Conservation (phyloP, 2,113 vertebrate species). For the Corapipo altera region DNA sequence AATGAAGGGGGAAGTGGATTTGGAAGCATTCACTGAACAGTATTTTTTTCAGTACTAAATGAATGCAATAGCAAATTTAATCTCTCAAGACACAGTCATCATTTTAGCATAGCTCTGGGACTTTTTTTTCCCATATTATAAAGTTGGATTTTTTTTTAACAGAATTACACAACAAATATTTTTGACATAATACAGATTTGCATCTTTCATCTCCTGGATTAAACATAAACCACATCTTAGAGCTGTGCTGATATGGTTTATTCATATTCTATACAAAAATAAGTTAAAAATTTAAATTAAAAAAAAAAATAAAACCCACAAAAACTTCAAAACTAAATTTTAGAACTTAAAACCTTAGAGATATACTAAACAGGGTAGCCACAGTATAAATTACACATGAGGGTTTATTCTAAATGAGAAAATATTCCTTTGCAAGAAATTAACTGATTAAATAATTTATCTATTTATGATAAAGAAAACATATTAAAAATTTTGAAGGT, state of each 20-base stretch:
- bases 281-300: neutral
- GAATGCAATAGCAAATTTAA: constrained; percentile 2
- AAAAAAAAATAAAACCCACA: neutral
- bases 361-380: neutral
- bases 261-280: neutral
- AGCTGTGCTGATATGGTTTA: neutral
- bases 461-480: neutral
- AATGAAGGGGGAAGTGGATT: neutral
- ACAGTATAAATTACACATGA: neutral
- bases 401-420: neutral
- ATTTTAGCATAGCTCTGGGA: neutral
- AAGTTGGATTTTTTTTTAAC: neutral
- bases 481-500: neutral
- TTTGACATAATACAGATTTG: neutral
- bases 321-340: neutral
- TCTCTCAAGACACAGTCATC: neutral
- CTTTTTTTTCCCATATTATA: neutral
- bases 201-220: neutral
- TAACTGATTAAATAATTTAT: constrained; percentile 2
- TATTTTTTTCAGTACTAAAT: neutral
- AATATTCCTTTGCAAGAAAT: constrained; percentile 2
- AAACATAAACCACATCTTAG: neutral
- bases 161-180: neutral
- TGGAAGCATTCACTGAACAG: neutral
- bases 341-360: neutral